Evolutionary conservation across 2,888 invertebrate species (phyloP).

Genomic region (Xestoiulus laeticollis): DNA sequence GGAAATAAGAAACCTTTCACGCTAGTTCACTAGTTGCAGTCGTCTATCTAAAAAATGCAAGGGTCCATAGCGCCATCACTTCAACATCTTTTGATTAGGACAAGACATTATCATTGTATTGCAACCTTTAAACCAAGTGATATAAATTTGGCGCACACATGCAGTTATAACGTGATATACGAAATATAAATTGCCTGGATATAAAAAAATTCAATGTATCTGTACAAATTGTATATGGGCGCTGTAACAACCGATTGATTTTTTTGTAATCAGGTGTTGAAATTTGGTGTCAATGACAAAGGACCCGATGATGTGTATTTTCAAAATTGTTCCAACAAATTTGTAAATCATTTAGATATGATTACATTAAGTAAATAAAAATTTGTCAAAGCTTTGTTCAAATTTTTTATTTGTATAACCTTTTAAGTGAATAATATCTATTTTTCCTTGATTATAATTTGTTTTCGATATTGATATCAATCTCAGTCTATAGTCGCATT

Average conservation of each 20-base stretch:
- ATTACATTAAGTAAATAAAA: not conserved
- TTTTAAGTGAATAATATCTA: not conserved
- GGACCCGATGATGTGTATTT: not conserved
- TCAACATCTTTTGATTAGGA: too few relatives aligned
- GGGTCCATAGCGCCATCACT: too few relatives aligned
- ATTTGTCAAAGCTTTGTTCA: not conserved
- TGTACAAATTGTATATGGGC: not conserved
- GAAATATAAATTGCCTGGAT: not conserved
- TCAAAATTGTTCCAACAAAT: not conserved
- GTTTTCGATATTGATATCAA: conserved; percentile 1
- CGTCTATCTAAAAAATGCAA: not conserved
- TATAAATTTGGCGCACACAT: not conserved
- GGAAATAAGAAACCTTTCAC: too few relatives aligned
- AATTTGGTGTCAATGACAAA: conserved; percentile 3
- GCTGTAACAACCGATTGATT: too few relatives aligned
- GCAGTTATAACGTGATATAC: too few relatives aligned
- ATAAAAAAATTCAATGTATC: too few relatives aligned
- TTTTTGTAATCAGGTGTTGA: not conserved
- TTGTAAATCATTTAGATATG: conserved; percentile 16
- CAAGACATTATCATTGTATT: not conserved
- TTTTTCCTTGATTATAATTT: not conserved
- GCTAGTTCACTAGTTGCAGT: not conserved
- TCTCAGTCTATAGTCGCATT: too few relatives aligned
- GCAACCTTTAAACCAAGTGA: not conserved
- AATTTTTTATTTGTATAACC: not conserved